These are phyloP conservation scores for Dallia pectoralis DNA, from an alignment of 2,797 vertebrate species.

Conservation along the genomic window DNA sequence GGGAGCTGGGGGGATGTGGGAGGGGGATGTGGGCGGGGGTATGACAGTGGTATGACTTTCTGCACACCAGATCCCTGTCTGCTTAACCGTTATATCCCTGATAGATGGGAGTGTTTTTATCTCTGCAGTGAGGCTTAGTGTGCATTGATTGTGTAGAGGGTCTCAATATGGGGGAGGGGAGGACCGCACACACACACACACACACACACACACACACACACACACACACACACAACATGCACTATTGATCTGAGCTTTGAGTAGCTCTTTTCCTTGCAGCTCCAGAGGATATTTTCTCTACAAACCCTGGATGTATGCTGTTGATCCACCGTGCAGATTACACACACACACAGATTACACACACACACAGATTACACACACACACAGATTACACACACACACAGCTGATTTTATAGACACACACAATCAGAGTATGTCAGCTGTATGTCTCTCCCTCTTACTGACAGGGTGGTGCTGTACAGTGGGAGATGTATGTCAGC, in stretches of 20 bases:
- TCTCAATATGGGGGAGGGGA: conserved; percentile 43
- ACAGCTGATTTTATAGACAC: neutral
- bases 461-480: too few relatives aligned
- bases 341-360: conserved; percentile 46
- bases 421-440: too few relatives aligned
- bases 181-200: conserved; percentile 41
- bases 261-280: conserved; percentile 59
- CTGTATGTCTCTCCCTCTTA: too few relatives aligned
- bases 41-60: conserved; percentile 42
- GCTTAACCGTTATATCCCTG: conserved; percentile 59
- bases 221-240: conserved; percentile 26
- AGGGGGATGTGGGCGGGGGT: conserved; percentile 37
- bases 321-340: conserved; percentile 71
- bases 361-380: conserved; percentile 19
- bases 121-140: conserved; percentile 46
- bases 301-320: conserved; percentile 41
- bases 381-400: conserved; percentile 30
- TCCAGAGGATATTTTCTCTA: conserved; percentile 54
- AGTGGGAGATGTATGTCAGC: too few relatives aligned
- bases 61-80: conserved; percentile 42
- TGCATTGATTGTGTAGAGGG: conserved; percentile 60
- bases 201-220: neutral
- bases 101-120: conserved; percentile 51
- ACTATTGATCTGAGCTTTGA: conserved; percentile 68
- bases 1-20: neutral